These are phyloP conservation scores for Argyrosomus japonicus DNA, from an alignment of 2,113 vertebrate species.

Conservation along the genomic window DNA sequence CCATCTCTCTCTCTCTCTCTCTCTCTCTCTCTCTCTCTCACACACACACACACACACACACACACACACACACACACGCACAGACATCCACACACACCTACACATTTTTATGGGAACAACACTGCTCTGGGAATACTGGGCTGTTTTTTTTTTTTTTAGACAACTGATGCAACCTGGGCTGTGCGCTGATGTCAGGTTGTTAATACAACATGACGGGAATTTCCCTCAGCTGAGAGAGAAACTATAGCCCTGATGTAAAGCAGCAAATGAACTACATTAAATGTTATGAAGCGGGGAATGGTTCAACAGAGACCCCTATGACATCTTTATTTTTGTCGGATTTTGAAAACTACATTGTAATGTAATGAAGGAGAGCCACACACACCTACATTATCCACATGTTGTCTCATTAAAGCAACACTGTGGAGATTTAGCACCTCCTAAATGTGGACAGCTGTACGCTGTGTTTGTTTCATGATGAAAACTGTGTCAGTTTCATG, in stretches of 20 bases:
- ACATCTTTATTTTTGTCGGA: background rate
- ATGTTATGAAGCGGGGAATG: background rate
- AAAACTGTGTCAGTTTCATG: no score
- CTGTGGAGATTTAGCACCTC: no score
- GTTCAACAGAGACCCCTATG: background rate
- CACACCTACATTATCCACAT: no score
- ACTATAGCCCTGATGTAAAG: background rate
- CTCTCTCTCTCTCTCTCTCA: background rate
- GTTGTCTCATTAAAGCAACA: no score
- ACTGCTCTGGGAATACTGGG: conserved; percentile 5
- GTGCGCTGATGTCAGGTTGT: conserved; percentile 25
- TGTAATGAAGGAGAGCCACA: background rate
- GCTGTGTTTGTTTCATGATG: no score
- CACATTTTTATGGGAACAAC: conserved; percentile 18
- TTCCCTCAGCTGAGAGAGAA: background rate
- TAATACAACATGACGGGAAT: background rate
- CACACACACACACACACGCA: background rate
- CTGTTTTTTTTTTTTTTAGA: background rate
- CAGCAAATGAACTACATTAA: background rate
- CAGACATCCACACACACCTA: no score
- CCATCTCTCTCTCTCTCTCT: background rate
- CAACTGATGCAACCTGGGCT: background rate
- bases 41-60: conserved; percentile 10
- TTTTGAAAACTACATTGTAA: background rate
- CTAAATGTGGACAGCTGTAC: no score